These are phyloP conservation scores for Arrhamphus sclerolepis DNA, from an alignment of 2,797 vertebrate species.

Conservation along the genomic window DNA sequence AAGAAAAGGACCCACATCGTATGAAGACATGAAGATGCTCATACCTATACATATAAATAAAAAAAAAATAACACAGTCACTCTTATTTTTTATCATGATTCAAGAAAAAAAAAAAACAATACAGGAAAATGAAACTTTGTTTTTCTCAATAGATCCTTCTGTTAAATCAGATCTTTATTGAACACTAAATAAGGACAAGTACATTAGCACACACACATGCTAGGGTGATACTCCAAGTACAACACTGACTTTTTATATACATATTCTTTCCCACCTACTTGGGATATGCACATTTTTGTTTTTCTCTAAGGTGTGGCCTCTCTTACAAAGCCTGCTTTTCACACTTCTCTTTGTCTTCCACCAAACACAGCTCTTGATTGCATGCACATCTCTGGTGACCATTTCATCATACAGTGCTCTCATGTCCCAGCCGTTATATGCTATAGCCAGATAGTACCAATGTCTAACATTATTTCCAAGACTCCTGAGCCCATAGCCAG, in stretches of 20 bases:
- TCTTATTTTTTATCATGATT: slow-evolving; percentile 1
- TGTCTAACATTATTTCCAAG: slow-evolving; percentile 66
- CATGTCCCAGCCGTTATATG: slow-evolving; percentile 42
- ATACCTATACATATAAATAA: too few relatives aligned
- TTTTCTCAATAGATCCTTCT: background rate
- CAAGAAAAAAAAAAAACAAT: background rate
- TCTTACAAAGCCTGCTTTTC: slow-evolving; percentile 13
- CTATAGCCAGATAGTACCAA: slow-evolving; percentile 59
- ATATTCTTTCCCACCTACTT: slow-evolving; percentile 29
- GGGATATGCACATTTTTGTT: slow-evolving; percentile 46
- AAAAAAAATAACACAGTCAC: too few relatives aligned
- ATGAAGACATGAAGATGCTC: background rate
- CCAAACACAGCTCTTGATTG: slow-evolving; percentile 44
- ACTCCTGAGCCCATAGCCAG: slow-evolving; percentile 61
- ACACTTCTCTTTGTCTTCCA: slow-evolving; percentile 32
- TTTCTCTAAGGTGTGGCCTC: slow-evolving; percentile 43
- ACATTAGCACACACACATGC: slow-evolving; percentile 46
- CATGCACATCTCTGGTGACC: slow-evolving; percentile 60
- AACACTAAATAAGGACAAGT: background rate
- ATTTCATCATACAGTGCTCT: slow-evolving; percentile 51
- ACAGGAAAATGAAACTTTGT: background rate
- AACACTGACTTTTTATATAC: slow-evolving; percentile 18
- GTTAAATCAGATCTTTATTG: background rate
- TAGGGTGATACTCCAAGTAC: slow-evolving; percentile 25
- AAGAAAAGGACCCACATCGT: background rate